Evolutionary conservation across 2,888 invertebrate species (phyloP).

Genomic region (Latheticus oryzae): DNA sequence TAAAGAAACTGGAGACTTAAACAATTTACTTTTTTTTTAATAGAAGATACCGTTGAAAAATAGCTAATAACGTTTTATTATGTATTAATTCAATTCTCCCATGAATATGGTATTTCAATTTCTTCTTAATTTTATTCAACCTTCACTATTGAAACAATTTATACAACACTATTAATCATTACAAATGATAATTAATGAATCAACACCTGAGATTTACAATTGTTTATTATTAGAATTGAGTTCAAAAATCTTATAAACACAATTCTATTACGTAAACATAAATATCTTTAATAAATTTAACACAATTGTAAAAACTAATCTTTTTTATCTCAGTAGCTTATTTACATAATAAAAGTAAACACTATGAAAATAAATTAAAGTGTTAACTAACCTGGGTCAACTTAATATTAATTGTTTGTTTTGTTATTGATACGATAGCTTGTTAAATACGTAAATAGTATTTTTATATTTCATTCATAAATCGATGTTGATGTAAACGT

Average conservation of each 20-base stretch:
- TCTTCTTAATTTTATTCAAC: too few species aligned
- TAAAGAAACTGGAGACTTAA: too few species aligned
- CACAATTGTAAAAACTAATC: conserved; percentile 42
- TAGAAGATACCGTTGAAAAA: too few species aligned
- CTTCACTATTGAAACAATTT: too few species aligned
- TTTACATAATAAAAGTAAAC: conserved; percentile 42
- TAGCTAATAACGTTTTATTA: too few species aligned
- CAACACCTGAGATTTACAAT: conserved; percentile 26
- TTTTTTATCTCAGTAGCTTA: conserved; percentile 40
- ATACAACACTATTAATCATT: conserved; percentile 22
- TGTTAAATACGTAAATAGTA: conserved; percentile 50
- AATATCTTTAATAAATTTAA: conserved; percentile 26
- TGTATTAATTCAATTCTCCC: too few species aligned
- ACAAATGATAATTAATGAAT: conserved; percentile 15
- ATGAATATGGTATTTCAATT: too few species aligned
- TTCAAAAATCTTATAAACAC: conserved; percentile 33
- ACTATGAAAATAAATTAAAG: conserved; percentile 42
- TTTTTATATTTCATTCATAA: conserved; percentile 54
- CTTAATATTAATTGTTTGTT: conserved; percentile 48
- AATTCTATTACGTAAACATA: conserved; percentile 26
- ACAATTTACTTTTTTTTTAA: too few species aligned
- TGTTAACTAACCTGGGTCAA: conserved; percentile 41
- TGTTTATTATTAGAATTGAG: conserved; percentile 26
- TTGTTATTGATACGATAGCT: conserved; percentile 57
- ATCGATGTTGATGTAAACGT: conserved; percentile 35